phyloP scores from a whole-genome alignment of 2,113 vertebrate species.

The Xiphorhynchus elegans region DNA sequence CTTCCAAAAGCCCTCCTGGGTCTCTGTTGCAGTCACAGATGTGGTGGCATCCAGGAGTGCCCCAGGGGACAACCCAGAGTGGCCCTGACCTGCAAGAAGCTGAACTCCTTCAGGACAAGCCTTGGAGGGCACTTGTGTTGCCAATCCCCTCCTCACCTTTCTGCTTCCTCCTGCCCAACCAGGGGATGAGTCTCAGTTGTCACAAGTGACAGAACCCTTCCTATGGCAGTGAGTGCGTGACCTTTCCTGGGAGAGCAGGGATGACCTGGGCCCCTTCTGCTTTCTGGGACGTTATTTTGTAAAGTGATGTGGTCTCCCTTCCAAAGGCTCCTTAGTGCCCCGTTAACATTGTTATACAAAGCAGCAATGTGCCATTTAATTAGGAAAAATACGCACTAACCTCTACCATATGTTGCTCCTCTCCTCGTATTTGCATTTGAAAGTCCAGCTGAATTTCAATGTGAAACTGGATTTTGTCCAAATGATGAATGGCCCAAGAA shows the following conservation, averaged over 20 bases:
- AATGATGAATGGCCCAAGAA: conserved; percentile 51
- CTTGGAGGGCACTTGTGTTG: not conserved
- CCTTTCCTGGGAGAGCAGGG: rapidly evolving
- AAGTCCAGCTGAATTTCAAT: conserved; percentile 72
- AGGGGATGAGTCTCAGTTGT: not conserved
- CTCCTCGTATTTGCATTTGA: conserved; percentile 72
- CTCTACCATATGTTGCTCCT: conserved; percentile 73
- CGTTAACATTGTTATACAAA: conserved; percentile 71
- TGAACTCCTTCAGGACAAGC: not conserved
- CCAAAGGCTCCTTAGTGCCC: conserved; percentile 60
- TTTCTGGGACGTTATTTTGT: not conserved
- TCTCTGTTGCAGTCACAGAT: rapidly evolving
- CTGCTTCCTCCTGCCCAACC: rapidly evolving
- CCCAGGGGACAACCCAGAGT: rapidly evolving
- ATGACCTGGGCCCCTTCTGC: conserved; percentile 13
- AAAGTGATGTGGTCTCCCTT: conserved; percentile 3
- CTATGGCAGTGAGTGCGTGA: not conserved
- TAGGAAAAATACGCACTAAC: conserved; percentile 72
- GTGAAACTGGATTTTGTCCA: conserved; percentile 68
- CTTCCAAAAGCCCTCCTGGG: not conserved
- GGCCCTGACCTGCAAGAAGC: not conserved
- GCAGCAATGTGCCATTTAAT: conserved; percentile 70
- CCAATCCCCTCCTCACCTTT: not conserved
- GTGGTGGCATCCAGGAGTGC: not conserved
- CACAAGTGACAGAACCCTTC: not conserved